Evolutionary conservation across 2,797 vertebrate species (phyloP).

Genomic region (Perodicticus potto): DNA sequence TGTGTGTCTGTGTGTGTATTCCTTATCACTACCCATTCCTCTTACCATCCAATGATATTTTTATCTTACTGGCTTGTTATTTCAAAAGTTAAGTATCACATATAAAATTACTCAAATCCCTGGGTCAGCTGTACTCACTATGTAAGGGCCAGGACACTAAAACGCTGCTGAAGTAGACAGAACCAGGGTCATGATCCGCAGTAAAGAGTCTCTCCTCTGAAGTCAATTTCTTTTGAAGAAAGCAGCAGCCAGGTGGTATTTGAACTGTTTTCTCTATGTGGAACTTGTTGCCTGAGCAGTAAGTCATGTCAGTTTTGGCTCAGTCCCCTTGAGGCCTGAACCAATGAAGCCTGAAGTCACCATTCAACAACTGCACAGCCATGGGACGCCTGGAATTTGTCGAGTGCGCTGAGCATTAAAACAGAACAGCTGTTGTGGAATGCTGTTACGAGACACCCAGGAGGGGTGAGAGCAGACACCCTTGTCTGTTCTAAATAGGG

Average conservation of each 20-base stretch:
- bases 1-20: background rate
- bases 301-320: constrained; percentile 83
- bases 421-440: constrained; percentile 88
- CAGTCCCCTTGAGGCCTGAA: constrained; percentile 82
- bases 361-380: constrained; percentile 84
- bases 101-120: background rate
- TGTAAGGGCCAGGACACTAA: background rate
- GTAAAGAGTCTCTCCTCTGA: constrained; percentile 9
- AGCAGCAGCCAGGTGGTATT: constrained; percentile 76
- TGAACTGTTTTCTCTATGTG: constrained; percentile 87
- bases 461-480: constrained; percentile 78
- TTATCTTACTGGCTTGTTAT: background rate
- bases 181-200: background rate
- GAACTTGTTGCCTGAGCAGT: constrained; percentile 83
- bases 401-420: constrained; percentile 87
- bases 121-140: background rate
- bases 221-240: constrained; percentile 76
- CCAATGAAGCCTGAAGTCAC: constrained; percentile 87
- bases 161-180: background rate
- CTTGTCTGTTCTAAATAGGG: constrained; percentile 81
- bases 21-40: background rate
- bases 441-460: constrained; percentile 85
- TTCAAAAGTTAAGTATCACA: background rate
- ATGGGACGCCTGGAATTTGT: constrained; percentile 88
- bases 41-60: constrained; percentile 19